A percentile compares a stretch with the other conserved stretches of the same genome.
Evolutionary conservation across 2,797 vertebrate genomes (phyloP).

Genomic region (Melanotaenia pygmaea): DNA sequence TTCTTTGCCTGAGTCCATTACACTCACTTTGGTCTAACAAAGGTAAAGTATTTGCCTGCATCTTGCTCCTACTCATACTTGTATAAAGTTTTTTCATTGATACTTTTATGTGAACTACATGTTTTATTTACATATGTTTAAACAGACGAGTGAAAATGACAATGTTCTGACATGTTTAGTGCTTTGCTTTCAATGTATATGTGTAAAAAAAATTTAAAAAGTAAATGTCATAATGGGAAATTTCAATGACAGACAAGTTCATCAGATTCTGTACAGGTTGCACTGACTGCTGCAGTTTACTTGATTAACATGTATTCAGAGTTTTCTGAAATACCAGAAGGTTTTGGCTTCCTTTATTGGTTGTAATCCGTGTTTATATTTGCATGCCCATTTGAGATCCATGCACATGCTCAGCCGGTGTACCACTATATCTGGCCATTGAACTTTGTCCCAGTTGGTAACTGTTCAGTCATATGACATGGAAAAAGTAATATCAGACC

Average conservation of each 20-base stretch:
- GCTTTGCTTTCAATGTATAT: background rate
- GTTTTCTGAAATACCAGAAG: background rate
- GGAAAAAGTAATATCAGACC: slow-evolving; percentile 81
- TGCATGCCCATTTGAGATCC: slow-evolving; percentile 55
- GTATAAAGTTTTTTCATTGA: background rate
- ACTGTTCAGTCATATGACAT: slow-evolving; percentile 81
- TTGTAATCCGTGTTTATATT: slow-evolving; percentile 79
- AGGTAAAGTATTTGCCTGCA: slow-evolving; percentile 57
- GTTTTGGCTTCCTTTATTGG: slow-evolving; percentile 5
- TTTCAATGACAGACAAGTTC: background rate
- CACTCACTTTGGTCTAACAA: slow-evolving; percentile 26
- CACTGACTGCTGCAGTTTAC: slow-evolving; percentile 1
- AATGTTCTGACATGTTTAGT: background rate
- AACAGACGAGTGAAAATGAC: background rate
- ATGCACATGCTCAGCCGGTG: slow-evolving; percentile 61
- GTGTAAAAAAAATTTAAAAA: background rate
- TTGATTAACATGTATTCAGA: background rate
- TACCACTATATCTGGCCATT: slow-evolving; percentile 80
- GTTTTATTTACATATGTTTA: background rate
- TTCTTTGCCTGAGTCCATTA: slow-evolving; percentile 25
- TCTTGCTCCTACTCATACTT: background rate
- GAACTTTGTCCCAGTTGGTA: slow-evolving; percentile 86
- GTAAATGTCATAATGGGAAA: background rate
- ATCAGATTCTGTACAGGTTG: background rate
- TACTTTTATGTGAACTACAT: background rate